These are phyloP conservation scores for Netelia virgata DNA, from an alignment of 2,888 invertebrate genomes.

Conservation along the genomic window DNA sequence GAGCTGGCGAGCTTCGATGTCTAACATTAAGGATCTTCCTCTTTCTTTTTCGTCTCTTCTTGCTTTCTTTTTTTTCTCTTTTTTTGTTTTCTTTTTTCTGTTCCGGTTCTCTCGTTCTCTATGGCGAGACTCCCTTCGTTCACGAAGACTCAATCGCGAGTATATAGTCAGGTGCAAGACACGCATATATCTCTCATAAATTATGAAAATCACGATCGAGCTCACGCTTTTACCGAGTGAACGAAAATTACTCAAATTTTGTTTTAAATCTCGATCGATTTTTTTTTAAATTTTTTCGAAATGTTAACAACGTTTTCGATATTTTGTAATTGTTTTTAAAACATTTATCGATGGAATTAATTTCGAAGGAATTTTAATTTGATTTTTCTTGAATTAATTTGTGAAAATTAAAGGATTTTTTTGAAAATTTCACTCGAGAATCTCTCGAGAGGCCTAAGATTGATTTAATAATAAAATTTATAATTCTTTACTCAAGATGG, in stretches of 20 bases:
- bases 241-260: not conserved
- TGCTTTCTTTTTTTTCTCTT: not conserved
- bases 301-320: too few species aligned
- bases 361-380: too few species aligned
- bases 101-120: conserved; percentile 21
- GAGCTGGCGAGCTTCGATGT: conserved; percentile 40
- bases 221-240: conserved; percentile 34
- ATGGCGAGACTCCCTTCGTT: conserved; percentile 20
- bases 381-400: too few species aligned
- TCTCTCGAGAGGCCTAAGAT: too few species aligned
- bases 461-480: too few species aligned
- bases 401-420: too few species aligned
- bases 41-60: not conserved
- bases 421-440: too few species aligned
- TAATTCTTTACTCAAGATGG: not conserved
- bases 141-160: conserved; percentile 41
- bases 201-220: conserved; percentile 47
- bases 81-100: not conserved
- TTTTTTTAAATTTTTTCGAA: not conserved
- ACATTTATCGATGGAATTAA: too few species aligned
- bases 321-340: too few species aligned
- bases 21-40: conserved; percentile 49
- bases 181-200: conserved; percentile 31
- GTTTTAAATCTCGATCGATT: not conserved
- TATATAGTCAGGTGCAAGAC: not conserved